Evolutionary conservation across 2,888 invertebrate genomes (phyloP), one percentile per base, ranked within the genome.

Genomic region (Stenichneumon culpator): DNA sequence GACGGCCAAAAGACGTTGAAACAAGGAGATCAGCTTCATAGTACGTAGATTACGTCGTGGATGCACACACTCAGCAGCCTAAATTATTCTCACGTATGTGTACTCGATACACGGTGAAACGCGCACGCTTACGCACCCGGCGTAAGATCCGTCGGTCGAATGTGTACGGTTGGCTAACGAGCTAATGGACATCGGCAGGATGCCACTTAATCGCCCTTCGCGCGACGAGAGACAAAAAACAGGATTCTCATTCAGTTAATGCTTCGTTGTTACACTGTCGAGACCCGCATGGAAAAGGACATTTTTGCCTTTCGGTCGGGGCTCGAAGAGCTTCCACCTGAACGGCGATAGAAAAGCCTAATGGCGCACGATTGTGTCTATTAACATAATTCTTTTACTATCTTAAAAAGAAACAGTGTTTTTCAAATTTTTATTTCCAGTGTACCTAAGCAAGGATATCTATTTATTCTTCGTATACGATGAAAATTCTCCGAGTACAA

Each of bases 151-250:
- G 67, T 52, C 36, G 36, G 54, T 52, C 65, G 25, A 65, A 25
- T 5, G 60, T 67, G 50, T n/a, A 74, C 36, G 79, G 36, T 54
- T 54, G 79, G 63, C 79, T 82, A 79, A 82, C 82, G 82, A 82
- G 82, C 70, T 82, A 82, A 82, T 82, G 82, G 79, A 79, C 70
- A 65, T 77, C 54, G 63, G 54, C 79, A 69, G 63, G 82, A 82
- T 78, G 82, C 77, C 50, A 69, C 70, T 82, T 79, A 79, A 78
- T 79, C 70, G 70, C 63, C 65, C 50, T 60, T 77, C 77, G 25
- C 39, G 67, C 6, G 28, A 25, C 11, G 22, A 52, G 52, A 52
- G 39, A 54, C 77, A 39, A 16, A 16, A 22, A 22, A 77, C 77
- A 54, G 22, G 32, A 65, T 54, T 77, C 65, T 39, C 32, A n/a